Base-by-base conservation (phyloP, 1,140 invertebrate genomes). In the Caenorhabditis remanei region DNA sequence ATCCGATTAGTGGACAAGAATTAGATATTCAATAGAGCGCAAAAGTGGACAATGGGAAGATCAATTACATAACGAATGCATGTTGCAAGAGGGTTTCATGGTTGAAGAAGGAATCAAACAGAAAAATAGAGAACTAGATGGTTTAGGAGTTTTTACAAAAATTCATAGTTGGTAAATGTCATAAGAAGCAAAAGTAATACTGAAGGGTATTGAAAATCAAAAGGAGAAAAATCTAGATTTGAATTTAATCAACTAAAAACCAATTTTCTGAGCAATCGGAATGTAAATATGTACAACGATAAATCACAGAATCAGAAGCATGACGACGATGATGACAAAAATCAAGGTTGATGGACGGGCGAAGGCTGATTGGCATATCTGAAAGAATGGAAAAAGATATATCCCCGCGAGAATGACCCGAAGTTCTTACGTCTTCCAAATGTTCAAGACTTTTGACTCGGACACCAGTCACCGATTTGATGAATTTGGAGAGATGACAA, bases 1-100 rank as follows among this genome's bases (percentile, higher is more conserved):
- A 79, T 79, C 71, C 71, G 71, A 79, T 79, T 79, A 79, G 71
- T 79, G 71, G 71, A 79, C 71, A 79, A 79, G 71, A 79, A 79
- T 79, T 79, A 79, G 71, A 79, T 79, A 79, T 79, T 79, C 71
- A 48, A 50, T 79, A 79, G 71, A 53, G 71, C 71, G 71, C 71
- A 50, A 79, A 79, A 79, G 71, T 79, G 71, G 71, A 50, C 71
- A 79, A 50, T 50, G 71, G 46, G 4, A 79, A 50, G 71, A 79
- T 79, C 71, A 79, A 79, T 79, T 79, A 79, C 71, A 79, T 79
- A 79, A 79, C 46, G 71, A 79, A 50, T 79, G 71, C 43, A 79
- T 50, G 71, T 79, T 79, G 46, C 71, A 79, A 79, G n/a, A 79
- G 46, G 71, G 61, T 63, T 24, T 24, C n/a, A 3, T 21, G 11